These are phyloP conservation scores for Tribolium freemani DNA, from an alignment of 2,888 invertebrate genomes.

Conservation along the genomic window DNA sequence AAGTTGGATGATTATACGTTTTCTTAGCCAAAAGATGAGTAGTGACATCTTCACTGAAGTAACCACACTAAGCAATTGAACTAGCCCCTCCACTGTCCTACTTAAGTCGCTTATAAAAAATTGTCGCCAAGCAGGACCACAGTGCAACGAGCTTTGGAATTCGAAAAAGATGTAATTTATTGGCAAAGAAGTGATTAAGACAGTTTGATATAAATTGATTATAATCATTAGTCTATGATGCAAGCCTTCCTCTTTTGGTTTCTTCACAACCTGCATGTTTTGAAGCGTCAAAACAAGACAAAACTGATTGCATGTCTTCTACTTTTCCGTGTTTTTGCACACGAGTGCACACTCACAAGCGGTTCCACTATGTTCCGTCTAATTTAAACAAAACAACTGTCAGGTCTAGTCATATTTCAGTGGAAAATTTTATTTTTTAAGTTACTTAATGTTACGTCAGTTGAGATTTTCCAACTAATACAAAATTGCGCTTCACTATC, in stretches of 20 bases:
- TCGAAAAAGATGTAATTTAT: too few species aligned
- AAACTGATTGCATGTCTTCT: background rate
- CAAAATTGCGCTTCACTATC: too few species aligned
- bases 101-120: slow-evolving; percentile 21
- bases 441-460: background rate
- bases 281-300: background rate
- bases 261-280: too few species aligned
- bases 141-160: background rate
- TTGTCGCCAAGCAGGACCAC: background rate
- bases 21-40: background rate
- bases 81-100: slow-evolving; percentile 15
- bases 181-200: too few species aligned
- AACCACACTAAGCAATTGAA: background rate
- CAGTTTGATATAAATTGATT: too few species aligned
- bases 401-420: background rate
- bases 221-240: too few species aligned
- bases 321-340: slow-evolving; percentile 7
- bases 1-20: background rate
- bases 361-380: background rate
- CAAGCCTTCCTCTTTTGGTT: too few species aligned
- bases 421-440: background rate
- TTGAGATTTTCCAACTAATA: background rate
- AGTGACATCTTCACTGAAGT: slow-evolving; percentile 6
- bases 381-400: background rate
- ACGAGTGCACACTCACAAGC: slow-evolving; percentile 4